These are phyloP conservation scores for Antedon mediterranea DNA, from an alignment of 53 echinoderm and acorn worm species.

Conservation along the genomic window DNA sequence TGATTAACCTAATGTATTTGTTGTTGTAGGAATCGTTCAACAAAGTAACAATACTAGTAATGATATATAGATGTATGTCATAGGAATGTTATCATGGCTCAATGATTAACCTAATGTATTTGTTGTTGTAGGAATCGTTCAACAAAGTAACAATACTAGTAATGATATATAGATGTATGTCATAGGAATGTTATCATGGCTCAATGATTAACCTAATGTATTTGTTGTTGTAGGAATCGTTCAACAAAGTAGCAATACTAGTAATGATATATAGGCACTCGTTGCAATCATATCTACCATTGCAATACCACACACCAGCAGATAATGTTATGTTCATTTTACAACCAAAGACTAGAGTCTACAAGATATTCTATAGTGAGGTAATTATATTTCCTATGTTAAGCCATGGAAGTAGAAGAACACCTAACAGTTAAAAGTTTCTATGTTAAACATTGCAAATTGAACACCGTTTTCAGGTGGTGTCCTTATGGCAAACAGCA, in stretches of 20 bases:
- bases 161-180: constrained; percentile 69
- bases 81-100: not conserved
- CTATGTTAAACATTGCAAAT: no score
- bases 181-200: not conserved
- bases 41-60: constrained; percentile 41
- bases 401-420: no score
- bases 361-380: constrained; percentile 69
- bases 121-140: constrained; percentile 47
- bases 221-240: constrained; percentile 42
- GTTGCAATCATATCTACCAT: constrained; percentile 67
- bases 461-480: constrained; percentile 34
- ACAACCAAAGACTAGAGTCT: constrained; percentile 65
- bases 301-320: constrained; percentile 54
- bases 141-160: constrained; percentile 51
- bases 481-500: constrained; percentile 61
- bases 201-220: not conserved
- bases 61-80: constrained; percentile 76
- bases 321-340: constrained; percentile 71
- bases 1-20: not conserved
- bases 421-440: no score
- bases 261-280: constrained; percentile 79
- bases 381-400: no score
- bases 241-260: constrained; percentile 48
- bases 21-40: constrained; percentile 60
- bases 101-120: not conserved